A percentile compares a stretch with the other conserved stretches of the same genome.
Conservation (phyloP, 2,888 invertebrate species). For the Rotaria magnacalcarata region DNA sequence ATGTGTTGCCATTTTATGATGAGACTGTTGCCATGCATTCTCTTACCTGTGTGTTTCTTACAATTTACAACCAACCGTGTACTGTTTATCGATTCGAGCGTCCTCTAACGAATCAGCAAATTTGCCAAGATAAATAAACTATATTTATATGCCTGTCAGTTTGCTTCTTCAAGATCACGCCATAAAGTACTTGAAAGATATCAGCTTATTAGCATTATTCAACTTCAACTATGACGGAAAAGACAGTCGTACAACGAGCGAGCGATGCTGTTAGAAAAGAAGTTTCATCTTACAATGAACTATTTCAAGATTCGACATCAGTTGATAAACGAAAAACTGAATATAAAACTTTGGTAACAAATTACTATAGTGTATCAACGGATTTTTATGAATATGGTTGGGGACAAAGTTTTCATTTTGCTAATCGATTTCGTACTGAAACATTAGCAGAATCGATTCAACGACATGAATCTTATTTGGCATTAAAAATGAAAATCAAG, state of each 20-base stretch:
- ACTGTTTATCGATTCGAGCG: neutral
- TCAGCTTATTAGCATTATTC: neutral
- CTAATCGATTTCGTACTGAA: conserved; percentile 46
- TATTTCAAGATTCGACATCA: neutral
- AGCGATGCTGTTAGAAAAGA: neutral
- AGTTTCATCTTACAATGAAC: neutral
- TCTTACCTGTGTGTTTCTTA: neutral
- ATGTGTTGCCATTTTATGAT: neutral
- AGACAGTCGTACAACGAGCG: neutral
- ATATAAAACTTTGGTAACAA: conserved; percentile 38
- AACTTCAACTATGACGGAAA: neutral
- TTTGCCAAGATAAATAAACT: neutral
- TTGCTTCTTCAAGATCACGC: neutral
- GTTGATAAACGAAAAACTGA: conserved; percentile 37
- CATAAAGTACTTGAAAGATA: neutral
- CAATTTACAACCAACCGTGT: neutral
- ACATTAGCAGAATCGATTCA: conserved; percentile 47
- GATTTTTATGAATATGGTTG: conserved; percentile 49
- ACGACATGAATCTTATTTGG: conserved; percentile 48
- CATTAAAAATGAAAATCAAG: conserved; percentile 47
- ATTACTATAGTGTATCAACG: conserved; percentile 48
- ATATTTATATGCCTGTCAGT: too few species aligned
- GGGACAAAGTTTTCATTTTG: conserved; percentile 49
- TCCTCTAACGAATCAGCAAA: neutral
- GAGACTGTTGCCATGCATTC: neutral